These are phyloP conservation scores for Erannis defoliaria DNA, from an alignment of 2,888 invertebrate species.

Conservation along the genomic window DNA sequence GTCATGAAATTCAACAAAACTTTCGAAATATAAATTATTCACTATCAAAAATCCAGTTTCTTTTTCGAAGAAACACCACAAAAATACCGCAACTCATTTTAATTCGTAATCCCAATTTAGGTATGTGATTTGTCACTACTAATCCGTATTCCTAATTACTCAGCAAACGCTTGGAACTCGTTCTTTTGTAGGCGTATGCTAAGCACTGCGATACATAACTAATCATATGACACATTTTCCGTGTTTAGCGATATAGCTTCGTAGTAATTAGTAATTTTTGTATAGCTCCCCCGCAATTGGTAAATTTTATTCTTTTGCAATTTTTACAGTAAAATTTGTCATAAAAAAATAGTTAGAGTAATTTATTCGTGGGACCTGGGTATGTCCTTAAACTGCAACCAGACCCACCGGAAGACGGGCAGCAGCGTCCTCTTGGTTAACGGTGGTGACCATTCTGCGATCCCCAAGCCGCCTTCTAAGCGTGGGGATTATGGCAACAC, in stretches of 20 bases:
- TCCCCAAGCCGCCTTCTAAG: too few relatives aligned
- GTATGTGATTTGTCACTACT: constrained; percentile 34
- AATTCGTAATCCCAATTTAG: constrained; percentile 26
- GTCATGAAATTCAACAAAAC: neutral
- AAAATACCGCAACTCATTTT: constrained; percentile 24
- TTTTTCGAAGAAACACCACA: constrained; percentile 23
- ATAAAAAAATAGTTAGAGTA: too few relatives aligned
- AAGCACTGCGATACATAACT: constrained; percentile 19
- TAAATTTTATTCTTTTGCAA: too few relatives aligned
- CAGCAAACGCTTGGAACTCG: constrained; percentile 40
- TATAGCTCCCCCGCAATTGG: neutral
- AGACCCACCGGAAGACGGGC: too few relatives aligned
- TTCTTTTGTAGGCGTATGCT: constrained; percentile 42
- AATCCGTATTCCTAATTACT: constrained; percentile 46
- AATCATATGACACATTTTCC: constrained; percentile 10
- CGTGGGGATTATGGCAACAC: too few relatives aligned
- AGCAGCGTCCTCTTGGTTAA: too few relatives aligned
- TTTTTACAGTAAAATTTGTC: too few relatives aligned
- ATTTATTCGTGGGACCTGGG: too few relatives aligned
- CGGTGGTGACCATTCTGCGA: too few relatives aligned
- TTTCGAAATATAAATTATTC: constrained; percentile 9
- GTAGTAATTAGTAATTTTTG: neutral
- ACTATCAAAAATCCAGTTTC: constrained; percentile 15
- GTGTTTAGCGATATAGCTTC: neutral
- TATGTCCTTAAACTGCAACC: too few relatives aligned